Evolutionary conservation across 2,888 invertebrate genomes (phyloP), one percentile per base, ranked within the genome.

Genomic region (Tinea trinotella): DNA sequence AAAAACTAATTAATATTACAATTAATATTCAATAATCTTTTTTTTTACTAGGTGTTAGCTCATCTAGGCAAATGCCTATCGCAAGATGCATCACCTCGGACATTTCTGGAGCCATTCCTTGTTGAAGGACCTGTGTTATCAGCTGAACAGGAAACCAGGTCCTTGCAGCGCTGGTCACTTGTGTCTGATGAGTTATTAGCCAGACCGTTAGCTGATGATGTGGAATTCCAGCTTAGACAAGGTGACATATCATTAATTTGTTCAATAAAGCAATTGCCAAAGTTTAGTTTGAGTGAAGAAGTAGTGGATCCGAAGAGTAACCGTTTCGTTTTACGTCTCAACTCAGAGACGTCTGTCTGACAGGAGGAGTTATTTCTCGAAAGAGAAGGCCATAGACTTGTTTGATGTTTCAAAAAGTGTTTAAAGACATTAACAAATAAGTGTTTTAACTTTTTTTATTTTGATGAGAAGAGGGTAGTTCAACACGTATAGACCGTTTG

Each of bases 261-360:
- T 68, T 90, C 92, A 10, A 90, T 98, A 54, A 90, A 93, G 62
- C 90, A 91, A 63, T 80, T 99, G 64, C 99, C 99, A 0, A 96
- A 97, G 79, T 96, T 98, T 71, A 96, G 95, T 76, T 88, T 99
- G 36, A 94, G 95, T 0, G 99, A 99, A 73, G 97, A 99, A 75
- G 94, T 98, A 0, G 94, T 98, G 12, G 97, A 98, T 84, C 97
- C 97, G 0, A 97, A 97, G 76, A 94, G 93, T 65, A 97, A 98
- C 79, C 94, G 97, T 72, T 99, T 98, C 89, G 93, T 98, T 53
- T 86, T 98, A 59, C 89, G 97, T 70, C 87, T 98, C 48, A 98
- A 97, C 71, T 98, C 98, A 0, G 98, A 99, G 76, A 98, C 98
- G 48, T 97, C 97, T 1, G 98, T 98, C 78, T 98, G 92, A 93